Conservation (phyloP, 1,140 invertebrate genomes). For the Magallana gigas region DNA sequence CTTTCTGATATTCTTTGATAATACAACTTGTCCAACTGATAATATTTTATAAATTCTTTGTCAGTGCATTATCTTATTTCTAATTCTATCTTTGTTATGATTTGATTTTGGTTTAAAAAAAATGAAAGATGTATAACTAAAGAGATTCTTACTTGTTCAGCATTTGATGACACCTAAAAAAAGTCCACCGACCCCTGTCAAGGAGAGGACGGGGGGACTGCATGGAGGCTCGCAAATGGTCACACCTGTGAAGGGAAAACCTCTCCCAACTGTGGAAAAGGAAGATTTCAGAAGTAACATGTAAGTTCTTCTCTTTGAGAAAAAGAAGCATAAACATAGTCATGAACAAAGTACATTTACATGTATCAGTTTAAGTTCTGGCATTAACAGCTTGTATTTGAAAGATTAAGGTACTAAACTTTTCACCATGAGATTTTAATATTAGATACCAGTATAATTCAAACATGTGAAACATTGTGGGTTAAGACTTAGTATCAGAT, state of each 20-base stretch:
- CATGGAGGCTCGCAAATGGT: conserved; percentile 65
- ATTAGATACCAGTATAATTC: no score
- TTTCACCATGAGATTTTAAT: no score
- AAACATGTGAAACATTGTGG: no score
- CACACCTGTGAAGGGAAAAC: conserved; percentile 50
- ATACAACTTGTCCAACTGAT: no score
- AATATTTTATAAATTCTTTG: background rate
- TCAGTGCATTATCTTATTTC: background rate
- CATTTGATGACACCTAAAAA: conserved; percentile 53
- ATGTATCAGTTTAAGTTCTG: no score
- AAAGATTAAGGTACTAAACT: no score
- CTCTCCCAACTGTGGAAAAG: conserved; percentile 57
- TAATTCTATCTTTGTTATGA: background rate
- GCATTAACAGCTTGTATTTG: no score
- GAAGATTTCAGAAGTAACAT: conserved; percentile 37
- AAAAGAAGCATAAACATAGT: no score
- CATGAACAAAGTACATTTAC: no score
- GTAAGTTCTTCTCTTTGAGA: background rate
- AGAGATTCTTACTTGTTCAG: conserved; percentile 26
- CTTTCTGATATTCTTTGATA: no score
- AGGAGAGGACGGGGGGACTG: conserved; percentile 56
- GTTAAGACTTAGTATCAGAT: no score
- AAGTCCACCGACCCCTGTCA: background rate
- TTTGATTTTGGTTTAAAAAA: no score
- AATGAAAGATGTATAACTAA: background rate